A percentile compares a stretch with the other conserved stretches of the same genome.
phyloP scores from a whole-genome alignment of 2,888 invertebrate genomes.

The Vesta saturnalis region DNA sequence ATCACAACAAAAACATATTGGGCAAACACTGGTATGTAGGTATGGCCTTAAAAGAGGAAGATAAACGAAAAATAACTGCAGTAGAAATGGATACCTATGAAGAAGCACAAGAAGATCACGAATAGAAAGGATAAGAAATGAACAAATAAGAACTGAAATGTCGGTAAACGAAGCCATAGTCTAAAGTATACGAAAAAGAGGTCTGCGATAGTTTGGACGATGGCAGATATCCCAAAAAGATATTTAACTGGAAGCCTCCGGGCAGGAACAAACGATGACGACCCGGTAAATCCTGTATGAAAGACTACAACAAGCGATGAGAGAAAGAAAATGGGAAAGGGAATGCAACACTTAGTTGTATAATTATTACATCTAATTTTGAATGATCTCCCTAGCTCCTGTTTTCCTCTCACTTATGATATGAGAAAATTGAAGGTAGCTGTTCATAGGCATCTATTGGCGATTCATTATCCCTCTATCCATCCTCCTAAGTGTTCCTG shows the following conservation, averaged over 20 bases:
- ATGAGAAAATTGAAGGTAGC: too few species aligned
- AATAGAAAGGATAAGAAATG: too few species aligned
- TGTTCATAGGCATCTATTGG: too few species aligned
- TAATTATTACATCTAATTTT: neutral
- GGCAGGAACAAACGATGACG: neutral
- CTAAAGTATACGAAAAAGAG: too few species aligned
- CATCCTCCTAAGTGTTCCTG: too few species aligned
- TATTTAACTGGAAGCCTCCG: neutral
- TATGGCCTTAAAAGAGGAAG: neutral
- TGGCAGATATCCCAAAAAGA: too few species aligned
- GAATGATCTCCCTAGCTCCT: too few species aligned
- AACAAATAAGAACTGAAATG: neutral
- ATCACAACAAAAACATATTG: neutral
- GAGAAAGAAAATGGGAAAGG: neutral
- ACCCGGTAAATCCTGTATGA: neutral
- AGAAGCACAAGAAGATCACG: neutral
- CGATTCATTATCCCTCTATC: too few species aligned
- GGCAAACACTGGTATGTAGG: neutral
- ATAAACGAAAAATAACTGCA: neutral
- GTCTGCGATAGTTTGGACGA: neutral
- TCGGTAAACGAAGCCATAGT: too few species aligned
- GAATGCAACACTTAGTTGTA: neutral
- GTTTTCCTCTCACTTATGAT: too few species aligned
- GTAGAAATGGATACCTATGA: neutral
- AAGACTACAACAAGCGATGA: too few species aligned